Base-by-base conservation (phyloP, 2,113 vertebrate species). In the Crotalus tigris region DNA sequence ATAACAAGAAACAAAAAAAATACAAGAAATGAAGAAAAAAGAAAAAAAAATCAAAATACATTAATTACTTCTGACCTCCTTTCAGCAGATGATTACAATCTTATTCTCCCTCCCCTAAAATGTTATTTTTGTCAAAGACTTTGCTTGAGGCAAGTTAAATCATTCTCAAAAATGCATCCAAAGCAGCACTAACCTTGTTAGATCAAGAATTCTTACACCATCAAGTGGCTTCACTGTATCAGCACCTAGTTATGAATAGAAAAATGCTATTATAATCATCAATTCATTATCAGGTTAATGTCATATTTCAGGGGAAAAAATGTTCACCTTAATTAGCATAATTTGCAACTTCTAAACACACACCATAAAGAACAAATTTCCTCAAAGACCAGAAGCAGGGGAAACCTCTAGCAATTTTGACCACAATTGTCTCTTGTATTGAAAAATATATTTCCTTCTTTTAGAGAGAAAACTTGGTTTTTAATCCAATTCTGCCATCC, bases 191-290 rank as follows among this genome's bases (percentile, higher is more conserved):
- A 96, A 98, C 98, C 98, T 99, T 57, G 98, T 98, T 96, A 99
- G 23, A 96, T 99, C 98, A 91, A 99, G 95, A 94, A 99, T 97
- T 98, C 97, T 98, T 93, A 98, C 94, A 91, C 98, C 98, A 44
- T 98, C 98, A 95, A 99, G 94, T 26, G 98, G 98, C 64, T 97
- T 98, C 64, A 96, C 33, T 90, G 92, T 93, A 90, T 59, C 93
- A 93, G 90, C 94, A 97, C 95, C 96, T 97, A 93, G 88, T 15
- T 95, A 95, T 92, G 54, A 89, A 97, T 93, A 97, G 3, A 19
- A 97, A 96, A 95, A 95, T 12, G 94, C 5, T 29, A 88, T 93
- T 26, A 96, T 64, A 94, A 0, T 17, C 12, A 39, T 88, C 19
- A 91, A 1, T 61, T 29, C 13, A 51, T 61, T 59, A 51, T 92